Evolutionary conservation across 2,797 vertebrate species (phyloP).

Genomic region (Paramormyrops hopkinsi): DNA sequence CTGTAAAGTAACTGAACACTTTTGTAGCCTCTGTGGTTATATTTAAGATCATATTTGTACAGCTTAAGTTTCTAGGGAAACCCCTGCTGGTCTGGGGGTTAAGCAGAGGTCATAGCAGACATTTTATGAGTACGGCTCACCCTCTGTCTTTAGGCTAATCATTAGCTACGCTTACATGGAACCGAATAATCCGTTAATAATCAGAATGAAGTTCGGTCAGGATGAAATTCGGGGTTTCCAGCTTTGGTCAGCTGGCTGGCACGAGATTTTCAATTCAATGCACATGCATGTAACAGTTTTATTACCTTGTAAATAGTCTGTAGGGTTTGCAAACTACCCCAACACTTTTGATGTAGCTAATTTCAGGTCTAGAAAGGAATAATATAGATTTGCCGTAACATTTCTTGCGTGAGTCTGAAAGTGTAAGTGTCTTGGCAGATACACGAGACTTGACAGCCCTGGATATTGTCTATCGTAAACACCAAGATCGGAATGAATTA

Average conservation of each 20-base stretch:
- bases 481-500: background rate
- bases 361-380: background rate
- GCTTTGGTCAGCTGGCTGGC: background rate
- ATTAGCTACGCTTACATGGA: background rate
- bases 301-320: background rate
- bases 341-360: background rate
- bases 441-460: background rate
- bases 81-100: background rate
- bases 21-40: background rate
- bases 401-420: background rate
- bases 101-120: background rate
- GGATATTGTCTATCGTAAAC: background rate
- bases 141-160: background rate
- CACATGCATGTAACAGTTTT: background rate
- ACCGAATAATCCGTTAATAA: background rate
- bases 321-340: background rate
- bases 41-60: slow-evolving; percentile 15
- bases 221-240: background rate
- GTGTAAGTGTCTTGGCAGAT: background rate
- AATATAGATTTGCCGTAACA: background rate
- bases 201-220: background rate
- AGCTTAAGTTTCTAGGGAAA: background rate
- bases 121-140: background rate
- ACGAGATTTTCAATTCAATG: background rate
- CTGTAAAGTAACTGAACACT: background rate